Conservation (phyloP, 2,888 invertebrate genomes). For the Agonum fuliginosum region DNA sequence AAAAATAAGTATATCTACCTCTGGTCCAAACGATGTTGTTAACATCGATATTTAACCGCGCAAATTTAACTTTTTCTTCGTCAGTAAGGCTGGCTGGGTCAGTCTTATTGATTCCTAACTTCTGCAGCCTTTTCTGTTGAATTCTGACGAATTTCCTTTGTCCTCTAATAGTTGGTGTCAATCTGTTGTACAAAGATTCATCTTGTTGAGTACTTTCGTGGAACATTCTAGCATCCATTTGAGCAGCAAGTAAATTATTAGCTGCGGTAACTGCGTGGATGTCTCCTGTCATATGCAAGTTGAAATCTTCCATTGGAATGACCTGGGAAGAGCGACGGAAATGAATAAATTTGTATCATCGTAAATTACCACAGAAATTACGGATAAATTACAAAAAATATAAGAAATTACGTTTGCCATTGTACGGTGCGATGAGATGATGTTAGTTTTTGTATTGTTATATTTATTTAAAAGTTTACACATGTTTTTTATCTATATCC, state of each 20-base stretch:
- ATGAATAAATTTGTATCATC: too few relatives aligned
- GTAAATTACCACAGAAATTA: too few relatives aligned
- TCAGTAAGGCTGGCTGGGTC: constrained; percentile 87
- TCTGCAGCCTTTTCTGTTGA: constrained; percentile 84
- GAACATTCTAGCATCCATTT: constrained; percentile 96
- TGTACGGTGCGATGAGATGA: too few relatives aligned
- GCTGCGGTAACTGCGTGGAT: constrained; percentile 99
- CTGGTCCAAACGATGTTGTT: constrained; percentile 94
- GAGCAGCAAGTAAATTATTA: constrained; percentile 97
- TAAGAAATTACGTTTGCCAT: too few relatives aligned
- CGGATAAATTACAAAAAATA: too few relatives aligned
- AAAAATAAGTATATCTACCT: constrained; percentile 81
- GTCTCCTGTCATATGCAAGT: constrained; percentile 97
- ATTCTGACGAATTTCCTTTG: constrained; percentile 89
- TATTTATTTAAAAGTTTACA: too few relatives aligned
- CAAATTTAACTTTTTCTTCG: constrained; percentile 87
- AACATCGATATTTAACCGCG: constrained; percentile 92
- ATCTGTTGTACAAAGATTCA: constrained; percentile 87
- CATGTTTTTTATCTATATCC: too few relatives aligned
- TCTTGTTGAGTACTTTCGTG: constrained; percentile 96
- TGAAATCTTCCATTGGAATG: constrained; percentile 99
- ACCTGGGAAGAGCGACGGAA: too few relatives aligned
- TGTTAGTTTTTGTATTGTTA: too few relatives aligned
- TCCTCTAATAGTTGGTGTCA: constrained; percentile 91
- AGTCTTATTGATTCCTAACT: constrained; percentile 88